Percentiles rank a stretch among this genome's conserved stretches.
These are phyloP conservation scores for Notothenia coriiceps DNA, from an alignment of 2,113 vertebrate species.

Conservation along the genomic window DNA sequence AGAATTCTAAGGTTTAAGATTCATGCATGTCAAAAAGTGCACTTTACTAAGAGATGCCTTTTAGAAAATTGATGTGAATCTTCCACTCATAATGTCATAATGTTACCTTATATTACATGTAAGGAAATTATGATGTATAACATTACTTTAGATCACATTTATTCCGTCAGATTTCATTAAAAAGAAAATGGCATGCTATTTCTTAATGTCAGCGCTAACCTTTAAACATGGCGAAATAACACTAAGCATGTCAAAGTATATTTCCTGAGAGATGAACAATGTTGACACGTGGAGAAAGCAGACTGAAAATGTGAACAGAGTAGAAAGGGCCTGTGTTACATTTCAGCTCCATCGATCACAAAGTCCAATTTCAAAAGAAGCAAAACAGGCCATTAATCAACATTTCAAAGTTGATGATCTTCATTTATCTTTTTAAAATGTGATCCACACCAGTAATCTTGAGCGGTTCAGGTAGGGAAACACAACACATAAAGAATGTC, in stretches of 20 bases:
- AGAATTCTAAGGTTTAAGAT: constrained; percentile 36
- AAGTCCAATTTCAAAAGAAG: constrained; percentile 8
- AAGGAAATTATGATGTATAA: background rate
- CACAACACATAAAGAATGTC: background rate
- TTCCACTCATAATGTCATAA: background rate
- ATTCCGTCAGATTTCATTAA: constrained; percentile 6
- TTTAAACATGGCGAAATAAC: background rate
- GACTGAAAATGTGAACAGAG: constrained; percentile 13
- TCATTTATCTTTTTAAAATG: constrained; percentile 8
- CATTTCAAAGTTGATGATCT: background rate
- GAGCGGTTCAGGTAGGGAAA: background rate
- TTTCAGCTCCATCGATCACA: constrained; percentile 33
- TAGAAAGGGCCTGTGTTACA: constrained; percentile 2
- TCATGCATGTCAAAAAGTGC: constrained; percentile 23
- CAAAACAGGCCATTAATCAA: constrained; percentile 28
- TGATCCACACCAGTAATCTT: background rate
- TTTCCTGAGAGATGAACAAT: constrained; percentile 6
- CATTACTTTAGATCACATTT: constrained; percentile 1
- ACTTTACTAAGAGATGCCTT: background rate
- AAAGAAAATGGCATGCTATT: background rate
- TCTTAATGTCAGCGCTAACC: constrained; percentile 22
- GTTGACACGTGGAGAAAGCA: constrained; percentile 10
- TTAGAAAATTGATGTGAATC: constrained; percentile 1
- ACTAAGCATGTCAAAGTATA: constrained; percentile 12
- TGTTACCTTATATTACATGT: background rate